These are phyloP conservation scores for Sabatieria punctata DNA, from an alignment of 2,888 invertebrate species.

Conservation along the genomic window DNA sequence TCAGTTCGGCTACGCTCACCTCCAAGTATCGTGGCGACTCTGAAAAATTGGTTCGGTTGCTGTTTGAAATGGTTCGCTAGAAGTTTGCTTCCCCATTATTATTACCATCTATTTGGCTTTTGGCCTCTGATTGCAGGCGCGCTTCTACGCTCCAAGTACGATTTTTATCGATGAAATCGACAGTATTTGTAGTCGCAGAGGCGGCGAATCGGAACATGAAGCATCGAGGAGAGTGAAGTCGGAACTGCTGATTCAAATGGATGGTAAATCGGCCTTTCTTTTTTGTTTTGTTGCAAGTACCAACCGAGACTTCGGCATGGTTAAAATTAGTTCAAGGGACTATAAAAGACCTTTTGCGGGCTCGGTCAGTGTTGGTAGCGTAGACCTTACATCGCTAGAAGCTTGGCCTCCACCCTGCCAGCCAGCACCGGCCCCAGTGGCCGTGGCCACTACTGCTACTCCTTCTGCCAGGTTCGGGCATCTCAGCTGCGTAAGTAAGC, in stretches of 20 bases:
- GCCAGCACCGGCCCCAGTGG: too few species aligned
- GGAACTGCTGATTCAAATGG: conserved; percentile 94
- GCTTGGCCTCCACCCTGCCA: too few species aligned
- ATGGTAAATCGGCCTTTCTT: conserved; percentile 44
- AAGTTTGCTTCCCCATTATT: not conserved
- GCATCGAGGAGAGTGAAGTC: conserved; percentile 90
- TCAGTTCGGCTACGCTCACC: conserved; percentile 88
- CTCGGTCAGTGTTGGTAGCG: too few species aligned
- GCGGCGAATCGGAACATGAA: conserved; percentile 90
- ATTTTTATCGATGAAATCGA: conserved; percentile 99
- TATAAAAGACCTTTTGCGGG: too few species aligned
- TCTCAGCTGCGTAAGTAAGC: too few species aligned
- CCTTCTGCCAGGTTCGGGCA: too few species aligned
- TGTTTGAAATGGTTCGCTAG: conserved; percentile 76
- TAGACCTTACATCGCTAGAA: too few species aligned
- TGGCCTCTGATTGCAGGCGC: conserved; percentile 46
- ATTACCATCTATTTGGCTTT: not conserved
- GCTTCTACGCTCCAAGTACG: conserved; percentile 93
- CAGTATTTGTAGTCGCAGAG: conserved; percentile 80
- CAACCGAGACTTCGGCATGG: too few species aligned
- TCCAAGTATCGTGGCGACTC: conserved; percentile 98
- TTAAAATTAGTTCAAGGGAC: too few species aligned
- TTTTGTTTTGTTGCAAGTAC: not conserved
- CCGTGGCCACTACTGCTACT: too few species aligned
- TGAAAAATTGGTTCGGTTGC: conserved; percentile 81